Conservation (phyloP, 2,888 invertebrate species). For the Mactromeris polynyma region DNA sequence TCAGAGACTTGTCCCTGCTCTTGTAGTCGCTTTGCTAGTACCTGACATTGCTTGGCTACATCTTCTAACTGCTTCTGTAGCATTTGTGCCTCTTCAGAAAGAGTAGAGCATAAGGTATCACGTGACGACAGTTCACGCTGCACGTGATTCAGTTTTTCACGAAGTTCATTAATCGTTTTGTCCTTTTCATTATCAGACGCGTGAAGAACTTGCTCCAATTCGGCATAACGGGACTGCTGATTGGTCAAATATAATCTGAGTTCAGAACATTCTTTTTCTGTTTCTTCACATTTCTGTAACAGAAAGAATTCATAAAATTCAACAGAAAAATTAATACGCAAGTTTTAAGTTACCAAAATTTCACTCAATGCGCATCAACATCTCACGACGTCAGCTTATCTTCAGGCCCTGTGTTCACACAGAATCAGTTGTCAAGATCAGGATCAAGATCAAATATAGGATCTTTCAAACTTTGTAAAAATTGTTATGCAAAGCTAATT, state of each 20-base stretch:
- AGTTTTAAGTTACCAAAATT: too few species aligned
- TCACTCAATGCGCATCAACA: too few species aligned
- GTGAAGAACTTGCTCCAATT: constrained; percentile 69
- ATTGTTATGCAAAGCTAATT: too few species aligned
- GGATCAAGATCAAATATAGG: too few species aligned
- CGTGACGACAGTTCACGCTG: constrained; percentile 65
- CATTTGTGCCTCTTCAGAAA: constrained; percentile 68
- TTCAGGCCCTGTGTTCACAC: too few species aligned
- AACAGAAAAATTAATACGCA: not conserved
- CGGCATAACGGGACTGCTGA: constrained; percentile 41
- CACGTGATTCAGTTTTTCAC: constrained; percentile 65
- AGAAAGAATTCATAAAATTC: too few species aligned
- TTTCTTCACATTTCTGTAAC: constrained; percentile 34
- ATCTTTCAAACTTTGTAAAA: too few species aligned
- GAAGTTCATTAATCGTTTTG: constrained; percentile 67
- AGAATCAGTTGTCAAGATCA: too few species aligned
- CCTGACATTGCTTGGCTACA: constrained; percentile 77
- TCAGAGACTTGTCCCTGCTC: constrained; percentile 50
- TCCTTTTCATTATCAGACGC: constrained; percentile 77
- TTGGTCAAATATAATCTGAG: constrained; percentile 12
- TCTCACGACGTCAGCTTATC: too few species aligned
- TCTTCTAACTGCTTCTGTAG: constrained; percentile 74
- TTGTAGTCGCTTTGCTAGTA: constrained; percentile 71
- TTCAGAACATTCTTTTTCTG: constrained; percentile 16
- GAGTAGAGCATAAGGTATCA: constrained; percentile 64